Conservation (phyloP, 2,888 invertebrate genomes). For the Chloromyia formosa region DNA sequence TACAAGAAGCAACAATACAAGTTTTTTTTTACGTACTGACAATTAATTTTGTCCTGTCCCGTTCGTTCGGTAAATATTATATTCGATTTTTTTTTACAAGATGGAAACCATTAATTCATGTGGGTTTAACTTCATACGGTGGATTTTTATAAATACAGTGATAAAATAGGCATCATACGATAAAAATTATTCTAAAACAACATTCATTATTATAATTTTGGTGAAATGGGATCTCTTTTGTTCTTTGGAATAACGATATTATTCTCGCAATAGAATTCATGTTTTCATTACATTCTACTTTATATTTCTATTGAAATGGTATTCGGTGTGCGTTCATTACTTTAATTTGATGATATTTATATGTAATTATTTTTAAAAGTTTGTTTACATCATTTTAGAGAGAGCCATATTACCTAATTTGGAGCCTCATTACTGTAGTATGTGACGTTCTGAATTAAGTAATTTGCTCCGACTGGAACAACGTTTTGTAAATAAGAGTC, state of each 20-base stretch:
- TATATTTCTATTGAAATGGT: background rate
- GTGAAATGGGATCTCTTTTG: constrained; percentile 9
- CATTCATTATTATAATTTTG: background rate
- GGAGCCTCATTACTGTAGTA: no score
- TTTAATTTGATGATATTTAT: constrained; percentile 6
- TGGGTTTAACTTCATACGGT: constrained; percentile 1
- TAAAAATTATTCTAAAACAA: background rate
- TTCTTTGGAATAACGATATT: background rate
- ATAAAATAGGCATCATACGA: background rate
- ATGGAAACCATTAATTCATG: constrained; percentile 8
- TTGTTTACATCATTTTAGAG: no score
- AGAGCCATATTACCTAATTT: no score
- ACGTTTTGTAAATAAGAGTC: no score
- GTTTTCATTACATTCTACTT: background rate
- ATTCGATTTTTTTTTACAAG: constrained; percentile 3
- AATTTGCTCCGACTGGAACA: no score
- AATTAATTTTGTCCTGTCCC: constrained; percentile 11
- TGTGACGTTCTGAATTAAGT: no score
- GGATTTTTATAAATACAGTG: background rate
- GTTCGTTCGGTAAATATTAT: constrained; percentile 40
- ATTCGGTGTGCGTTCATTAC: background rate
- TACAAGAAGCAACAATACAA: constrained; percentile 18
- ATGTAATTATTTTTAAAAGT: background rate
- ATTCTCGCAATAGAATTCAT: background rate
- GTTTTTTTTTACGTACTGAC: constrained; percentile 32